phyloP scores from a whole-genome alignment of 2,113 vertebrate genomes.

The Paracanthobrama guichenoti region DNA sequence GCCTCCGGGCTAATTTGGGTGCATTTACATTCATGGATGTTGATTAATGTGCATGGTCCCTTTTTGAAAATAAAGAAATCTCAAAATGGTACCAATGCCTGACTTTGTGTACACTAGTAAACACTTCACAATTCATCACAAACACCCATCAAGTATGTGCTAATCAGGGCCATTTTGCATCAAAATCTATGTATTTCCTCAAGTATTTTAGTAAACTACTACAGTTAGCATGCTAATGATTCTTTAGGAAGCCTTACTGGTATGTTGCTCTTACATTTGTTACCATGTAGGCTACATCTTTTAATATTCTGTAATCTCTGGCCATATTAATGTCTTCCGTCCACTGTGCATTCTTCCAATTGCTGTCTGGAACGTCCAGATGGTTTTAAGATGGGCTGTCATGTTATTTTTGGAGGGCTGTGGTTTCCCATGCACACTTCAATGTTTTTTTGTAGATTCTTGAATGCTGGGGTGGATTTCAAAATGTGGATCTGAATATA shows the following conservation, averaged over 20 bases:
- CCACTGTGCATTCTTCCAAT: not conserved
- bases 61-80: too few species aligned
- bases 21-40: too few species aligned
- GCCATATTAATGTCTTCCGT: not conserved
- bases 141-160: not conserved
- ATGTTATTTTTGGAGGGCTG: conserved; percentile 3
- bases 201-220: not conserved
- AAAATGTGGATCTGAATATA: not conserved
- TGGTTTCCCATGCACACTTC: not conserved
- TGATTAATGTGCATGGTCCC: too few species aligned
- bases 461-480: not conserved
- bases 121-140: not conserved
- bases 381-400: not conserved
- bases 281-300: not conserved
- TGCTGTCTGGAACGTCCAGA: not conserved
- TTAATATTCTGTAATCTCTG: not conserved
- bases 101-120: too few species aligned
- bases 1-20: too few species aligned
- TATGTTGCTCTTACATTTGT: not conserved
- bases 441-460: not conserved
- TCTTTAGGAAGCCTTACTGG: not conserved
- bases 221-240: not conserved
- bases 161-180: not conserved
- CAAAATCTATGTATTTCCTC: not conserved
- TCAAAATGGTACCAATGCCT: too few species aligned